Evolutionary conservation across 2,113 vertebrate genomes (phyloP).

Genomic region (Entomyzon cyanotis): DNA sequence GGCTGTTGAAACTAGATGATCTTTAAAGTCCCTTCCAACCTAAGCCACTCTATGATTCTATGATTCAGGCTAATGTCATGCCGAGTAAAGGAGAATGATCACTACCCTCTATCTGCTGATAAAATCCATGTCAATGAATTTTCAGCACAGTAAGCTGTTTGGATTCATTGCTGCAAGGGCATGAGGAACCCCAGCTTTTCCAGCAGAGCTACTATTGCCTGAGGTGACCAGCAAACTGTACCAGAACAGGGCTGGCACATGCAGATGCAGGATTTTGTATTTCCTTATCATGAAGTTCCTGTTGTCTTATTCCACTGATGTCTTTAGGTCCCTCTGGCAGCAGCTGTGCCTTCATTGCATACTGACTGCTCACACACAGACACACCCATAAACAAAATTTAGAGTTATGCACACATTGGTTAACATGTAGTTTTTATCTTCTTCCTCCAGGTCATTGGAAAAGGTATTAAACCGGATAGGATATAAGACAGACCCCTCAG

Average conservation of each 20-base stretch:
- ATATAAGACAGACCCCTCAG: neutral
- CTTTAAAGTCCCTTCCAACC: neutral
- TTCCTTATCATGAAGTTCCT: neutral
- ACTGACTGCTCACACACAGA: neutral
- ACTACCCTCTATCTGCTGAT: neutral
- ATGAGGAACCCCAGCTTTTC: neutral
- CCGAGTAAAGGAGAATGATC: neutral
- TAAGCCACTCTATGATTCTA: neutral
- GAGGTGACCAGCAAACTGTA: neutral
- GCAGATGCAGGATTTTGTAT: neutral
- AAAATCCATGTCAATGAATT: neutral
- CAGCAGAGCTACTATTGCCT: neutral
- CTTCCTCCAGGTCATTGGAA: neutral
- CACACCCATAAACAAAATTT: neutral
- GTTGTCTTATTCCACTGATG: neutral
- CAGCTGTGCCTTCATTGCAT: neutral
- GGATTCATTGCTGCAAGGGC: neutral
- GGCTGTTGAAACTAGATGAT: neutral
- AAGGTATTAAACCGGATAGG: neutral
- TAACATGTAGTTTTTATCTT: neutral
- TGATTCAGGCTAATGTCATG: neutral
- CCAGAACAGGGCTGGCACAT: rapidly evolving
- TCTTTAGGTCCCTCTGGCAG: neutral
- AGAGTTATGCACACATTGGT: neutral
- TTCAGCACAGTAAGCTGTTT: neutral